phyloP scores from a whole-genome alignment of 1,140 invertebrate species.

The Drosophila athabasca region DNA sequence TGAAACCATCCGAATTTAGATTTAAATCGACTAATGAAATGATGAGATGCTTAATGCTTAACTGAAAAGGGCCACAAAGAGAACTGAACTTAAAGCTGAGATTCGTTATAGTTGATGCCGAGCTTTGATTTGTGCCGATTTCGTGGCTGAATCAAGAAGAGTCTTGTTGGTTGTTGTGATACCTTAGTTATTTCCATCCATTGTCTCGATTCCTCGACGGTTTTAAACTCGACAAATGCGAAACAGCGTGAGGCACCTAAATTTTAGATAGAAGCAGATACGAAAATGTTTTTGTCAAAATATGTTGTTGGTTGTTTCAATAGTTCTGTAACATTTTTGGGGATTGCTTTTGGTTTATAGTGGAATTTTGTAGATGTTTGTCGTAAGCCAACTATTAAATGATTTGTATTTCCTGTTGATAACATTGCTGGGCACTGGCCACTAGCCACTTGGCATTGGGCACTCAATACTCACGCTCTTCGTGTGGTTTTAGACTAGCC shows the following conservation, averaged over 20 bases:
- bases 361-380: conserved; percentile 9
- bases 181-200: conserved; percentile 98
- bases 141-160: neutral
- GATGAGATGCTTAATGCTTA: no score
- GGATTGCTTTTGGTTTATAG: conserved; percentile 30
- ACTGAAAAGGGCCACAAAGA: no score
- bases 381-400: conserved; percentile 33
- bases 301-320: conserved; percentile 70
- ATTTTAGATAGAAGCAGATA: conserved; percentile 85
- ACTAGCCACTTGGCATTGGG: no score
- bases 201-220: conserved; percentile 92
- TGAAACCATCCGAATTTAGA: neutral
- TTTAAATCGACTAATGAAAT: neutral
- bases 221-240: conserved; percentile 98
- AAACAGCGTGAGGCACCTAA: conserved; percentile 94
- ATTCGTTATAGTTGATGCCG: neutral
- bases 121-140: conserved; percentile 4
- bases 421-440: conserved; percentile 3
- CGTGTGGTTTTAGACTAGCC: no score
- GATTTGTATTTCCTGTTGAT: conserved; percentile 13
- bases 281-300: conserved; percentile 83
- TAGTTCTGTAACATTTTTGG: conserved; percentile 68
- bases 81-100: no score
- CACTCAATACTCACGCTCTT: conserved; percentile 12
- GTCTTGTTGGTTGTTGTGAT: conserved; percentile 82